Base-by-base conservation (phyloP, 2,888 invertebrate genomes). In the Morinoia aosen region DNA sequence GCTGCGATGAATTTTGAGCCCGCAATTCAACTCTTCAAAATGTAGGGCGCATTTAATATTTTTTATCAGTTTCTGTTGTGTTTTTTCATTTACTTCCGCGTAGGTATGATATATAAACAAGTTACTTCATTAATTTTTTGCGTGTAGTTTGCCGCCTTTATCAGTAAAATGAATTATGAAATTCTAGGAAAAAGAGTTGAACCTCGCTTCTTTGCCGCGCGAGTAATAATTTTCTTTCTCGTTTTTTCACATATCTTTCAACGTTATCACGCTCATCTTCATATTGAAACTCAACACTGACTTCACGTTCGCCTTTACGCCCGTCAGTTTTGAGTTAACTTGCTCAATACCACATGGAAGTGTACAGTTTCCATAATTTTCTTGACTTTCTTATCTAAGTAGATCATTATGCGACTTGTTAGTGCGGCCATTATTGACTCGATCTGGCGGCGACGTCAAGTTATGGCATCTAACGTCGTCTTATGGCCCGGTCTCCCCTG, bases 351-450 rank as follows among this genome's bases (percentile, higher is more conserved):
- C 76, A 33, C 76, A 33, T 12, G 76, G 16, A 76, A 76, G 33
- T 33, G 76, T 76, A 33, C 76, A 76, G 16, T 76, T 76, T 76
- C 33, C 76, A 76, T 76, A 76, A 76, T 76, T 76, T 76, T 61
- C 33, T 33, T 76, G 19, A 76, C 76, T 76, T 76, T 76, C 76
- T 76, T 76, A 76, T 76, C 76, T 76, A 76, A 76, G 76, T 76
- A 76, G 76, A 76, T 76, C 76, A 76, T 76, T 76, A 76, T 76
- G 76, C 76, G 33, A 76, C 76, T 76, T 76, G 76, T 76, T 76
- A 76, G 76, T 76, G 76, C 25, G 76, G 14, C 76, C 76, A 76
- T 76, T 76, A 76, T 76, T 76, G 76, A 76, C 76, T 76, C 25
- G 76, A 76, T 33, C 76, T 76, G 76, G 76, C 76, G 76, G 76